These are phyloP conservation scores for Iguana delicatissima DNA, from an alignment of 2,797 vertebrate genomes.

Conservation along the genomic window DNA sequence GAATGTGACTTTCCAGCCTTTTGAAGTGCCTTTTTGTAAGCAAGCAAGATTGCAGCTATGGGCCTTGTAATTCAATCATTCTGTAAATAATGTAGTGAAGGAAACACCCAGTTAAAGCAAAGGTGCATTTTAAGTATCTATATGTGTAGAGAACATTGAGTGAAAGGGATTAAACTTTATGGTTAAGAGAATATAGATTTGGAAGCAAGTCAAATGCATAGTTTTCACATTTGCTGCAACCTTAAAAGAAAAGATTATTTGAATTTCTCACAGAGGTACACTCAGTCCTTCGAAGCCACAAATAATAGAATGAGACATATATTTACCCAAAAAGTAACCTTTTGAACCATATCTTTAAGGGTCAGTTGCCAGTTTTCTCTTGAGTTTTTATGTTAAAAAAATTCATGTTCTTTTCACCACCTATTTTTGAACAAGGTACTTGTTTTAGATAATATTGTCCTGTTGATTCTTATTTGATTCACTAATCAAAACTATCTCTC, in stretches of 20 bases:
- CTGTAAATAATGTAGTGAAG: constrained; percentile 33
- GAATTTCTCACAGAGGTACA: neutral
- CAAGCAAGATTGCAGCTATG: neutral
- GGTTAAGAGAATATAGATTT: constrained; percentile 10
- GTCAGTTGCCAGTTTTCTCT: neutral
- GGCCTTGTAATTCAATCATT: constrained; percentile 29
- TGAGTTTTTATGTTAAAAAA: neutral
- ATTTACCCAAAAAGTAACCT: neutral
- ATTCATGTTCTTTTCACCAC: neutral
- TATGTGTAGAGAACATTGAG: neutral
- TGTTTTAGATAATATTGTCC: neutral
- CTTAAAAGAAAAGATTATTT: constrained; percentile 10
- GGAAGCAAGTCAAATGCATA: constrained; percentile 7
- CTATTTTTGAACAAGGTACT: neutral
- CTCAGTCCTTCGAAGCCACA: neutral
- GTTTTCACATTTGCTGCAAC: constrained; percentile 1
- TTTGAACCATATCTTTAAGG: neutral
- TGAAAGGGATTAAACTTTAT: neutral
- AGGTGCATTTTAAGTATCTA: neutral
- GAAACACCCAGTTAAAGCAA: constrained; percentile 45
- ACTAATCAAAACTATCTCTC: neutral
- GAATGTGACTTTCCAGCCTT: neutral
- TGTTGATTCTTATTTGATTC: neutral
- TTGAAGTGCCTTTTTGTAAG: neutral
- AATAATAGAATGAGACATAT: neutral